Evolutionary conservation across 2,888 invertebrate species (phyloP).

Genomic region (Idaea straminata): DNA sequence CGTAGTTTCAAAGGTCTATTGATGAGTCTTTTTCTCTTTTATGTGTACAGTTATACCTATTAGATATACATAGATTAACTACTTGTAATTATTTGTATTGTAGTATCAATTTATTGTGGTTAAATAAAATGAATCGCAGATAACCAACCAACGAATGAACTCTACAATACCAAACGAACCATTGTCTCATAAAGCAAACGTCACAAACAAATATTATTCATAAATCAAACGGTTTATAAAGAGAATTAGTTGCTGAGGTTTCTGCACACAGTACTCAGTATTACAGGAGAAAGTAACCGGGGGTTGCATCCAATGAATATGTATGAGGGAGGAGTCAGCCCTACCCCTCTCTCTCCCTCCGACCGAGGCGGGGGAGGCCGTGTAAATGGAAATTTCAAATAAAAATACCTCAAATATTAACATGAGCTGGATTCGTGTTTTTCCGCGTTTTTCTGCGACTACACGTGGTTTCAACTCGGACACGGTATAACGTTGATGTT

Average conservation of each 20-base stretch:
- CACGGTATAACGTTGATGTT: conserved; percentile 61
- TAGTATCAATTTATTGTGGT: neutral
- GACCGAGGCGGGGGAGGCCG: conserved; percentile 42
- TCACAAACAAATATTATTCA: conserved; percentile 37
- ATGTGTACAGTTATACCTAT: no score
- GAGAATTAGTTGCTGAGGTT: conserved; percentile 53
- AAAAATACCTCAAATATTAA: conserved; percentile 80
- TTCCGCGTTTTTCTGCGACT: conserved; percentile 51
- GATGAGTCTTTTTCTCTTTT: no score
- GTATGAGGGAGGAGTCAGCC: conserved; percentile 72
- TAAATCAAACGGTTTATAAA: conserved; percentile 45
- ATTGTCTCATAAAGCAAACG: conserved; percentile 10
- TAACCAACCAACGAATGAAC: neutral
- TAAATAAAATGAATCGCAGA: neutral
- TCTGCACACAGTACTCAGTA: conserved; percentile 54
- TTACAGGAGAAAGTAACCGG: conserved; percentile 71
- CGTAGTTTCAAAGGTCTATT: no score
- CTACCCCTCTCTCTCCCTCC: neutral
- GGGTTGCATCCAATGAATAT: conserved; percentile 83
- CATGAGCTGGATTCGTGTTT: conserved; percentile 77
- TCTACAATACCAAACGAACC: neutral
- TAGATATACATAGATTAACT: no score
- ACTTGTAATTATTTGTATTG: no score
- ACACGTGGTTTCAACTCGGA: conserved; percentile 41
- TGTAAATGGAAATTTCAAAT: conserved; percentile 81